Evolutionary conservation across 2,113 vertebrate genomes (phyloP), one percentile per base, ranked within the genome.

Genomic region (Sus scrofa): DNA sequence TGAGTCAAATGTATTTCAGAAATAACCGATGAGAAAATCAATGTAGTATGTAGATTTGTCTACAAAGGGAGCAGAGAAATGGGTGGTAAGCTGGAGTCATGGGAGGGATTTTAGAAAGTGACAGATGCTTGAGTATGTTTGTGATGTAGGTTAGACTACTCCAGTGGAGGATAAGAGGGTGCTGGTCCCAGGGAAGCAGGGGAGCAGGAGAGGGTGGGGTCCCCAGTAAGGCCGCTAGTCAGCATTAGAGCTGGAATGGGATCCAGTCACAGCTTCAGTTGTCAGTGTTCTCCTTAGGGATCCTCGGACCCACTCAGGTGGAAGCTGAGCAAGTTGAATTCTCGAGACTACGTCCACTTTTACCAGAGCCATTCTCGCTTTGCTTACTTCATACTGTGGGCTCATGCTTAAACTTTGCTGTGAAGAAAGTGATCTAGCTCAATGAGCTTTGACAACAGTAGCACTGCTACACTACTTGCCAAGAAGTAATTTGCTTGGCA

Each of bases 401-500:
- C 37, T 83, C 60, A 86, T 44, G 5, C 32, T 95, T 91, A 60
- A 90, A 39, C 34, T 91, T 75, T 19, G 20, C 83, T 22, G 84
- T 65, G 54, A 86, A 67, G 44, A 96, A 95, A 67, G 34, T 50
- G 11, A 91, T 56, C 75, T 68, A 34, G 20, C 2, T 81, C 65
- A 60, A 4, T 62, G n/a, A 86, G 83, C 67, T 93, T 83, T 87
- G 65, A 93, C 24, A 91, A 87, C 8, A 19, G 24, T n/a, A 15
- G 7, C 34, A 56, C 26, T 30, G 12, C n/a, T 68, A 63, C 20
- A 19, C 22, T 95, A 12, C 50, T 54, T 91, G 6, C 71, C 58
- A 91, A 81, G 32, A 91, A 88, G 26, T 85, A 54, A 84, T 88
- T 91, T 56, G 30, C 52, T 78, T 50, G 78, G 44, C 24, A 81